A percentile compares a stretch with the other conserved stretches of the same genome.
Conservation (phyloP, 2,113 vertebrate species). For the pig (Sus scrofa) region T2T-Sscrofa CM000812.6:217211001-217211500, state of each 20-base stretch:
- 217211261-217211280: slow-evolving; percentile 96
- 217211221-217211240: slow-evolving; percentile 93
- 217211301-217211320: slow-evolving; percentile 98
- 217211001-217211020: slow-evolving; percentile 90
- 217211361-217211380: slow-evolving; percentile 97
- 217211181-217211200: slow-evolving; percentile 80
- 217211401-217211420: slow-evolving; percentile 95
- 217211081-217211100: slow-evolving; percentile 94
- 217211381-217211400: slow-evolving; percentile 96
- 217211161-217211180: slow-evolving; percentile 79
- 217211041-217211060: slow-evolving; percentile 88
- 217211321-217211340: slow-evolving; percentile 99
- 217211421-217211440: slow-evolving; percentile 93
- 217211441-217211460: slow-evolving; percentile 88
- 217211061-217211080: slow-evolving; percentile 90
- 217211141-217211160: slow-evolving; percentile 90
- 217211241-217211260: slow-evolving; percentile 93
- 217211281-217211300: slow-evolving; percentile 97
- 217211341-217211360: slow-evolving; percentile 98
- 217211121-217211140: slow-evolving; percentile 92
- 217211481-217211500: slow-evolving; percentile 87
- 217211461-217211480: slow-evolving; percentile 88
- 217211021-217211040: slow-evolving; percentile 91
- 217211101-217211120: slow-evolving; percentile 89
- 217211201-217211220: slow-evolving; percentile 89